Evolutionary conservation across 2,888 invertebrate species (phyloP).

Genomic region (Xylota sylvarum): DNA sequence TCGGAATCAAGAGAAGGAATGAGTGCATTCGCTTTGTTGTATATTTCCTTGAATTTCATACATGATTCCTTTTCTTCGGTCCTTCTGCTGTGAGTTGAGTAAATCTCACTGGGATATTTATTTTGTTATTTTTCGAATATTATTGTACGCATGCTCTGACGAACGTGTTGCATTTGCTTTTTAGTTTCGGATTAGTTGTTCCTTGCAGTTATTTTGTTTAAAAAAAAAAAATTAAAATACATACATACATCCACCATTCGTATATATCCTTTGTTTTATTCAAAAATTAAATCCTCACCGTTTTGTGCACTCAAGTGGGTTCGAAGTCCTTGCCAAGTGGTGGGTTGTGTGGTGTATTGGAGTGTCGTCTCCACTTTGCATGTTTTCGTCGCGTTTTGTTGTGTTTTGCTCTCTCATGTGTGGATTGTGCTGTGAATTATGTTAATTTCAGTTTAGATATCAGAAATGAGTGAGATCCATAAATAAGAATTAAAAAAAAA

Average conservation of each 20-base stretch:
- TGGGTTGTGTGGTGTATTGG: slow-evolving; percentile 29
- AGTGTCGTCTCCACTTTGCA: slow-evolving; percentile 22
- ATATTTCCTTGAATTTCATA: slow-evolving; percentile 19
- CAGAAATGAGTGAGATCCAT: slow-evolving; percentile 67
- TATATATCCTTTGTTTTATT: slow-evolving; percentile 31
- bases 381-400: slow-evolving; percentile 63
- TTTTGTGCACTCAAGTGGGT: slow-evolving; percentile 56
- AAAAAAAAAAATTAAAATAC: slow-evolving; percentile 31
- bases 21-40: slow-evolving; percentile 61
- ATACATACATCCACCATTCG: not conserved
- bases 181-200: slow-evolving; percentile 25
- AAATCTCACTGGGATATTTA: slow-evolving; percentile 20
- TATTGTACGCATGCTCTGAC: slow-evolving; percentile 58
- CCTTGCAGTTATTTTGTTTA: slow-evolving; percentile 28
- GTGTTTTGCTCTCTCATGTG: slow-evolving; percentile 50
- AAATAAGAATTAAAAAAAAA: slow-evolving; percentile 33
- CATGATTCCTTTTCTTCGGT: slow-evolving; percentile 8
- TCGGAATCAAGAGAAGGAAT: slow-evolving; percentile 46
- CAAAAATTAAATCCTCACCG: slow-evolving; percentile 11
- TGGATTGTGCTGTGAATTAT: slow-evolving; percentile 63
- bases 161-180: slow-evolving; percentile 71
- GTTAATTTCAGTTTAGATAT: slow-evolving; percentile 49
- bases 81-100: slow-evolving; percentile 60
- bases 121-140: slow-evolving; percentile 65
- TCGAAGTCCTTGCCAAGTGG: slow-evolving; percentile 50